A percentile compares a stretch with the other conserved stretches of the same genome.
phyloP scores from a whole-genome alignment of 1,140 invertebrate genomes.

The Ceratina japonica region DNA sequence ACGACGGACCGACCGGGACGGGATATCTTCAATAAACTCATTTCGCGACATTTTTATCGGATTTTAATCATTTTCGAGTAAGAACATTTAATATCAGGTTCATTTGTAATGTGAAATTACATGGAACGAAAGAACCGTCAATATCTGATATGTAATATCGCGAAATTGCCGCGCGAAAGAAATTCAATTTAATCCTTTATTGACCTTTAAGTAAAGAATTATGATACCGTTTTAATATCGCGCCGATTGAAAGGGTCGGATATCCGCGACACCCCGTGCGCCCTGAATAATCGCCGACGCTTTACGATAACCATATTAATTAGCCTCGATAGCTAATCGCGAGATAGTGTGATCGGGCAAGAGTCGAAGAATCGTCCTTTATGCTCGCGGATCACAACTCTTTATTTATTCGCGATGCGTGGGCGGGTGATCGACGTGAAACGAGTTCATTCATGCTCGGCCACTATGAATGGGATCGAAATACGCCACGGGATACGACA shows the following conservation, averaged over 20 bases:
- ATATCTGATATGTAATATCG: background rate
- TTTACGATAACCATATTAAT: conserved; percentile 53
- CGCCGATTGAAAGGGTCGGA: background rate
- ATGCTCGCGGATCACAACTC: conserved; percentile 61
- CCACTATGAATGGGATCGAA: conserved; percentile 41
- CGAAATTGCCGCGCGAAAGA: too few relatives aligned
- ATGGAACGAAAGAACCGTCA: background rate
- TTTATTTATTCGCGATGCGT: conserved; percentile 59
- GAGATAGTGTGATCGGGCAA: background rate
- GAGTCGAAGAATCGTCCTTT: conserved; percentile 55
- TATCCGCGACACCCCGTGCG: conserved; percentile 28
- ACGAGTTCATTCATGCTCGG: conserved; percentile 65
- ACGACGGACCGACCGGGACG: background rate
- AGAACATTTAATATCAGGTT: background rate
- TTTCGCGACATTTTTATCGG: background rate
- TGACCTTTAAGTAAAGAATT: too few relatives aligned
- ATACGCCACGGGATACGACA: conserved; percentile 32
- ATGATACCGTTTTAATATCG: too few relatives aligned
- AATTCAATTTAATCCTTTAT: too few relatives aligned
- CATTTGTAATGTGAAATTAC: background rate
- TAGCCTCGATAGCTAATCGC: conserved; percentile 22
- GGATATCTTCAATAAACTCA: background rate
- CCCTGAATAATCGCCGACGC: background rate
- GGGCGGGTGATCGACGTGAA: conserved; percentile 61
- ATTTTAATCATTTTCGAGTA: background rate